Base-by-base conservation (phyloP, 1,140 invertebrate genomes). In the Oncopodura yosiiana region DNA sequence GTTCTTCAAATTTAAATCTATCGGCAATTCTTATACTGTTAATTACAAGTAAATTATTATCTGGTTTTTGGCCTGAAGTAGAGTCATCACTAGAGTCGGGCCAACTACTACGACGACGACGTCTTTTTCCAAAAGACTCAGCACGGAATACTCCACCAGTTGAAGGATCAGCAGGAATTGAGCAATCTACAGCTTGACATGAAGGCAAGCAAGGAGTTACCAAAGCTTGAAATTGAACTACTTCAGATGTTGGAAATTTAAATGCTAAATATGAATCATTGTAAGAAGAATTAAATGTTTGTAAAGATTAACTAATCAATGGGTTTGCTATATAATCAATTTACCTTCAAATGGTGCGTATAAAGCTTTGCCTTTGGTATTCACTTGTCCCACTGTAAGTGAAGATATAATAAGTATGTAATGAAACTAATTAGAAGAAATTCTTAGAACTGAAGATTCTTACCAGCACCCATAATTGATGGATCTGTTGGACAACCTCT, bases 191-290 rank as follows among this genome's bases (percentile, higher is more conserved):
- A 1, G 75, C 74, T 58, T 75, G 70, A 60, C 76, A 77, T 12
- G 63, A 66, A 2, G 74, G 73, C 3, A 77, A 56, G 56, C 76
- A 77, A 1, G 75, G 75, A 0, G 75, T 76, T 3, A 77, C 72
- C 5, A 77, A 59, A 24, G 75, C 75, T 52, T 75, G 71, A 65
- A 77, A 77, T 53, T 77, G 75, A 3, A 77, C 75, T 5, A 76
- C 68, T 30, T 76, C 74, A 3, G 73, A 74, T 2, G 75, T 75
- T 3, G 75, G 75, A 64, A 77, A 77, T 62, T 77, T 77, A 63
- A 77, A 77, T 3, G 75, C 75, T n/a, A n/a, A n/a, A n/a, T n/a
- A n/a, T n/a, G n/a, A n/a, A n/a, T n/a, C n/a, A n/a, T n/a, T n/a
- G n/a, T n/a, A n/a, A n/a, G n/a, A n/a, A n/a, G n/a, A n/a, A n/a